These are phyloP conservation scores for Sebastes variabilis DNA, from an alignment of 2,797 vertebrate genomes.

Conservation along the genomic window DNA sequence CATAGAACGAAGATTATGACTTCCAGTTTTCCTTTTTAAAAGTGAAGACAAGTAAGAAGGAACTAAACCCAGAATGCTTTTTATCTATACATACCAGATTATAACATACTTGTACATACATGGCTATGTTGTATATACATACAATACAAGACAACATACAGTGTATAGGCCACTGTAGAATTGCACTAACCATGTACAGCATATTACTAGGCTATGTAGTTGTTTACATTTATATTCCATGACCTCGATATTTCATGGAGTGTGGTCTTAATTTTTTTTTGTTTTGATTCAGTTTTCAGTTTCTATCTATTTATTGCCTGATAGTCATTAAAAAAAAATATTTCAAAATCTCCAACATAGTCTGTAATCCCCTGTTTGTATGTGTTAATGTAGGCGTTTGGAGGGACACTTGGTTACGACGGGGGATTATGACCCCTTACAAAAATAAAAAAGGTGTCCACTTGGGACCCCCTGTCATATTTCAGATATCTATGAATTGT, in stretches of 20 bases:
- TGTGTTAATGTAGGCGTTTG: not conserved
- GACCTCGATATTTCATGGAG: not conserved
- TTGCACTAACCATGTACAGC: not conserved
- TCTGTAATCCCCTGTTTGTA: not conserved
- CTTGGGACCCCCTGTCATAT: no score
- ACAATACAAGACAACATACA: not conserved
- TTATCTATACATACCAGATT: not conserved
- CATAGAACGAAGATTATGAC: no score
- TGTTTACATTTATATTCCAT: not conserved
- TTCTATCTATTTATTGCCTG: not conserved
- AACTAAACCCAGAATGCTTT: no score
- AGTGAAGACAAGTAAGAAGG: fast-evolving
- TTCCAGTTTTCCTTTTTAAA: no score
- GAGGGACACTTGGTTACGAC: not conserved
- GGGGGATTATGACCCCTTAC: no score
- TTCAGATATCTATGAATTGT: not conserved
- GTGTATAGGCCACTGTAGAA: not conserved
- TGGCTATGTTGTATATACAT: not conserved
- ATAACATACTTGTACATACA: not conserved
- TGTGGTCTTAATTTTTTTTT: not conserved
- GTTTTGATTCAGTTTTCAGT: not conserved
- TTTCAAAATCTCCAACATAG: not conserved
- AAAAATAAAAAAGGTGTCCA: no score
- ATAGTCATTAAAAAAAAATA: not conserved
- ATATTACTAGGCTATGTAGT: not conserved